Percentiles rank a stretch among this genome's conserved stretches.
phyloP scores from a whole-genome alignment of 2,888 invertebrate genomes.

The Therioaphis trifolii region DNA sequence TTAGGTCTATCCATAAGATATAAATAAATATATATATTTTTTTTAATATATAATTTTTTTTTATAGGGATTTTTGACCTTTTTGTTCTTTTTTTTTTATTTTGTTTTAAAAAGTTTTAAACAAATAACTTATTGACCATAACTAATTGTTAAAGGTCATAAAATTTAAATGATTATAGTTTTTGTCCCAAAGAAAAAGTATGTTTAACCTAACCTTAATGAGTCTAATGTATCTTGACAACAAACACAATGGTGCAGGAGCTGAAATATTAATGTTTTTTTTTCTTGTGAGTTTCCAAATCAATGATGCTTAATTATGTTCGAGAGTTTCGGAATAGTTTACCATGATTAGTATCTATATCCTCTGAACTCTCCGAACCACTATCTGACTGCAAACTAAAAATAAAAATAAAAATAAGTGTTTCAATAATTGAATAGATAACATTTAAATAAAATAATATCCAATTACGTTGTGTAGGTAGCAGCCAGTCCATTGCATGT shows the following conservation, averaged over 20 bases:
- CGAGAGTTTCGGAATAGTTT: conserved; percentile 44
- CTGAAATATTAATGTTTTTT: conserved; percentile 29
- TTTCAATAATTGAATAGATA: not conserved
- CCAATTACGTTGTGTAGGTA: conserved; percentile 50
- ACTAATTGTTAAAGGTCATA: conserved; percentile 29
- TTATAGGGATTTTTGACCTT: conserved; percentile 36
- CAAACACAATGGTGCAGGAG: conserved; percentile 49
- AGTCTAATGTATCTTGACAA: conserved; percentile 39
- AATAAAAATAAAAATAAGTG: not conserved
- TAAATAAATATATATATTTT: conserved; percentile 49
- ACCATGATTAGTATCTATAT: conserved; percentile 41
- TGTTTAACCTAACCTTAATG: conserved; percentile 54
- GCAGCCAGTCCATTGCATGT: conserved; percentile 49
- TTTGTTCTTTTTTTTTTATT: conserved; percentile 50
- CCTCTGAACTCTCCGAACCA: conserved; percentile 52
- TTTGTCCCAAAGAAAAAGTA: conserved; percentile 58
- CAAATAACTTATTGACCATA: conserved; percentile 50
- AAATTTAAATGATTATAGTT: conserved; percentile 47
- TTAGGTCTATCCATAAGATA: conserved; percentile 56
- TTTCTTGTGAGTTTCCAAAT: conserved; percentile 24
- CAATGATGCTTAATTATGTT: conserved; percentile 23
- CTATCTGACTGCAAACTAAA: conserved; percentile 55
- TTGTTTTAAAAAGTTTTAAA: conserved; percentile 50
- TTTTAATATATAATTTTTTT: conserved; percentile 31
- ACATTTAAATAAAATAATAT: not conserved